Base-by-base conservation (phyloP, 2,888 invertebrate genomes). In the Dicranocentrus wangi region DNA sequence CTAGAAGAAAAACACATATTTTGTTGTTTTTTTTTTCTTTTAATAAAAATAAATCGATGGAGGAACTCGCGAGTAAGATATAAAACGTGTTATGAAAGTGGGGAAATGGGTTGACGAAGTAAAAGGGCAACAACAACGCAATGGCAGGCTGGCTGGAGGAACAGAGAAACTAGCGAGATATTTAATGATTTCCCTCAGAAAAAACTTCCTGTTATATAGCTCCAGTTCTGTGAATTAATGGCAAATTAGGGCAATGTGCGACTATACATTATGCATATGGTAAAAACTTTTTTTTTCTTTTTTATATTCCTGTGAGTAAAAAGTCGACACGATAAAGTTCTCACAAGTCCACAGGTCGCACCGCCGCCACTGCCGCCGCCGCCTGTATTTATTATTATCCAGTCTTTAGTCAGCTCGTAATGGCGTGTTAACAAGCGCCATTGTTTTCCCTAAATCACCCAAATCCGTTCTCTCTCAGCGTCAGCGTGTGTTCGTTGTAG, bases 391-490 rank as follows among this genome's bases (percentile, higher is more conserved):
- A 42, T 65, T 65, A 65, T 65, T 65, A 63, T 63, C 60, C 47
- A 47, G 19, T 53, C 47, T 65, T 58, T 43, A 58, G 65, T 63
- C 43, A 66, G 58, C 55, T 75, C 73, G 55, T 75, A 66, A 75
- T 66, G 28, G 75, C 63, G 61, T 75, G 75, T 75, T 75, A 75
- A 75, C 75, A 75, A 75, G 75, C 32, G 58, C 53, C 75, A 66
- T 75, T 75, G 75, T 75, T 75, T 75, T 75, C 43, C 66, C 53
- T 66, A 55, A 75, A 66, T 75, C 66, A 58, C 66, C 58, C 10
- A 66, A 75, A 65, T 42, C 65, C 39, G 23, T 53, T 68, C 32
- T 17, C 28, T 27, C 51, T 2, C 47, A 7, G 8, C 17, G 5
- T 51, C 51, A n/a, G n/a, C 51, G 10, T 51, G 5, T 3, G 15